Percentiles rank a stretch among this genome's conserved stretches.
Conservation (phyloP, 2,888 invertebrate species). For the Lamellibrachia satsuma region DNA sequence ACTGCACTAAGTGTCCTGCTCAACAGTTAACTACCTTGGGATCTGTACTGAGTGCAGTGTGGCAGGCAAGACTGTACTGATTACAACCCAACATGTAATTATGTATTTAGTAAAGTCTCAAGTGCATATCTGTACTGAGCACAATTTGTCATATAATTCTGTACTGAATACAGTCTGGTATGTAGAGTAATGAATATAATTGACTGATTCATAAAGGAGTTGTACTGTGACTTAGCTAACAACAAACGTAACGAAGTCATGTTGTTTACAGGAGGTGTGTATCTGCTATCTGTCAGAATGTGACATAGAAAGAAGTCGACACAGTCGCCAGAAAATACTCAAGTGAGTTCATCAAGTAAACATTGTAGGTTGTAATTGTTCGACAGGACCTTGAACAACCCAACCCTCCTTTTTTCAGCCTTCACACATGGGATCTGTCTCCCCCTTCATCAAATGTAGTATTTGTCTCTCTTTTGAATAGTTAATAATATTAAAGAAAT, state of each 20-base stretch:
- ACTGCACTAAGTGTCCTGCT: too few species aligned
- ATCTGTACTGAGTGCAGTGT: too few species aligned
- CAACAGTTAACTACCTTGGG: too few species aligned
- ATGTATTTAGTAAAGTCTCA: neutral
- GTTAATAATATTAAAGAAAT: too few species aligned
- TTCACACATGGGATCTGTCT: neutral
- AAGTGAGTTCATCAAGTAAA: constrained; percentile 57
- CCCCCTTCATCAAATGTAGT: neutral
- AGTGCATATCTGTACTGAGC: too few species aligned
- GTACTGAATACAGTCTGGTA: too few species aligned
- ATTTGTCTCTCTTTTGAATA: too few species aligned
- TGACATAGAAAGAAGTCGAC: constrained; percentile 79
- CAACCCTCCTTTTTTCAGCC: neutral
- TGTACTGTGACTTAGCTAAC: too few species aligned
- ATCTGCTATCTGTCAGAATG: constrained; percentile 92
- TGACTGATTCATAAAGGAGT: too few species aligned
- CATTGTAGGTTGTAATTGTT: neutral
- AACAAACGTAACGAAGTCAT: neutral
- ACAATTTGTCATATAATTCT: too few species aligned
- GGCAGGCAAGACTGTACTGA: too few species aligned
- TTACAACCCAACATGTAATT: neutral
- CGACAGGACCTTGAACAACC: neutral
- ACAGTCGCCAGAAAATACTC: constrained; percentile 84
- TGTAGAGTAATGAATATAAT: too few species aligned
- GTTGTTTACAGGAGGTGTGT: constrained; percentile 75